Conservation (phyloP, 1,140 invertebrate genomes). For the Hesperophylax magnus region DNA sequence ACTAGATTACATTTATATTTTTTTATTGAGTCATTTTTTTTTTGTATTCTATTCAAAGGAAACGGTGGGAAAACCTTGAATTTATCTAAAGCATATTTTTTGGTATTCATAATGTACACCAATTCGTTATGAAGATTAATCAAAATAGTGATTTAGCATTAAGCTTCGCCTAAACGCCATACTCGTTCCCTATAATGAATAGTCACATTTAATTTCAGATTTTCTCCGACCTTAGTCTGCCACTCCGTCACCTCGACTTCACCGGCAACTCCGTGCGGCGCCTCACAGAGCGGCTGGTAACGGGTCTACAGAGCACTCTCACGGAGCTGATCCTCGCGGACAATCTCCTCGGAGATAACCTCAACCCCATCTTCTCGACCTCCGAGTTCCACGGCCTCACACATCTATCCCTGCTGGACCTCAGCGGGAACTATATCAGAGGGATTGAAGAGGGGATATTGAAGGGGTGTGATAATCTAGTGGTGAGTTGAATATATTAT, state of each 20-base stretch:
- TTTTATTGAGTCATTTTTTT: too few relatives aligned
- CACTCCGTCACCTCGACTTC: constrained; percentile 82
- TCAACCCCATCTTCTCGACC: constrained; percentile 91
- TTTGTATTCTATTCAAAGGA: too few relatives aligned
- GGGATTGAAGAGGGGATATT: constrained; percentile 88
- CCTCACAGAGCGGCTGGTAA: constrained; percentile 82
- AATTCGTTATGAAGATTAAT: too few relatives aligned
- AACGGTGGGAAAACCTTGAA: too few relatives aligned
- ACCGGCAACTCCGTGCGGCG: constrained; percentile 86
- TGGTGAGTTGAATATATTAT: constrained; percentile 68
- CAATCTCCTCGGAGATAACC: constrained; percentile 88
- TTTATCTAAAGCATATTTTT: too few relatives aligned
- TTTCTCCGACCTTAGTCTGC: constrained; percentile 72
- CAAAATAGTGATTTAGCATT: too few relatives aligned
- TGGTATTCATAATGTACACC: too few relatives aligned
- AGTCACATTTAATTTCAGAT: constrained; percentile 60
- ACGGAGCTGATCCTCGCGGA: constrained; percentile 81
- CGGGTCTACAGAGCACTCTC: constrained; percentile 76
- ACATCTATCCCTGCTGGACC: constrained; percentile 80
- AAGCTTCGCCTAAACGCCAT: too few relatives aligned
- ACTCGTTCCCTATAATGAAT: too few relatives aligned
- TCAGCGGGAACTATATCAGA: constrained; percentile 84
- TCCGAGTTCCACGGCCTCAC: constrained; percentile 85
- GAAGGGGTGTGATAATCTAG: constrained; percentile 83
- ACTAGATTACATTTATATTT: too few relatives aligned